These are phyloP conservation scores for Sebastes matsubarae DNA, from an alignment of 2,797 vertebrate genomes.

Conservation along the genomic window DNA sequence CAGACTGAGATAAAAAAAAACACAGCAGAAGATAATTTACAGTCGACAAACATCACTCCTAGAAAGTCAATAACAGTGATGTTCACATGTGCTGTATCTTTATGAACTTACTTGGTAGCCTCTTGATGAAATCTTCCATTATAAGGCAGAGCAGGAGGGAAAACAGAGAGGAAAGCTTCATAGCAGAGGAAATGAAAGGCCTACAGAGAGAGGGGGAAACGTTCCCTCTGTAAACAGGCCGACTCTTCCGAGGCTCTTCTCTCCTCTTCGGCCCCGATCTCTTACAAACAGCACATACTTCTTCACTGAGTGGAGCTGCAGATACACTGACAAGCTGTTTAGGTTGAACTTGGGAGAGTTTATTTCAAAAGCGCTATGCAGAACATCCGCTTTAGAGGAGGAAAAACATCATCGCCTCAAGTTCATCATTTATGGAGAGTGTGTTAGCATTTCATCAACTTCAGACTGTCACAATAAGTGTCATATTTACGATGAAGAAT, in stretches of 20 bases:
- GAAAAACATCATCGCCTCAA: neutral
- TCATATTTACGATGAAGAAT: neutral
- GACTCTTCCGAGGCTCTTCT: slow-evolving; percentile 19
- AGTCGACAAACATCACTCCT: neutral
- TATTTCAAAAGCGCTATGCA: slow-evolving; percentile 37
- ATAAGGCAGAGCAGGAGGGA: neutral
- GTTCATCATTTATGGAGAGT: neutral
- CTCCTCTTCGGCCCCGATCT: slow-evolving; percentile 18
- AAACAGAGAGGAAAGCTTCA: slow-evolving; percentile 12
- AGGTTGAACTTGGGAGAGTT: slow-evolving; percentile 17
- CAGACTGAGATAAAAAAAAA: neutral
- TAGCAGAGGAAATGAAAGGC: slow-evolving; percentile 67
- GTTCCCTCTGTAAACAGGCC: slow-evolving; percentile 53
- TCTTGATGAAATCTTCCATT: slow-evolving; percentile 39
- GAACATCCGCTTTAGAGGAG: neutral
- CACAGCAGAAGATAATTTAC: neutral
- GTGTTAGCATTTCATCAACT: neutral
- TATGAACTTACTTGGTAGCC: neutral
- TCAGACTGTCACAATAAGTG: neutral
- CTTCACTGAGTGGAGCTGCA: slow-evolving; percentile 12
- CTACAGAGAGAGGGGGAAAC: slow-evolving; percentile 19
- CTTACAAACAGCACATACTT: slow-evolving; percentile 41
- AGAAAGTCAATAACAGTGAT: neutral
- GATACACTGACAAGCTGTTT: slow-evolving; percentile 42
- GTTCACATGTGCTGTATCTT: neutral